Conservation (phyloP, 2,113 vertebrate species). For the Gobio gobio region DNA sequence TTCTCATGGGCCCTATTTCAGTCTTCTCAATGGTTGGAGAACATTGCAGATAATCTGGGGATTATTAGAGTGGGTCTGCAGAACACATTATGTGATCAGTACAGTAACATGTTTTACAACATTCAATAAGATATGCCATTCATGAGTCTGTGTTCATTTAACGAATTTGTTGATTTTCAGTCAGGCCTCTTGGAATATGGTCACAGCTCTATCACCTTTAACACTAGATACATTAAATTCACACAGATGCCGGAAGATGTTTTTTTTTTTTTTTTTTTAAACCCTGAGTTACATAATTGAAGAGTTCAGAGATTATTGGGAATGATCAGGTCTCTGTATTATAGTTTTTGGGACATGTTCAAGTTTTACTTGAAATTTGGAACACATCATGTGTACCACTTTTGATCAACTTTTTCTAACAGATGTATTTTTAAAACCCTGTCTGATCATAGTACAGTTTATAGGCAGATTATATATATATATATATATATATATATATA, state of each 20-base stretch:
- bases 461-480: background rate
- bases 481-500: too few species aligned
- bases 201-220: background rate
- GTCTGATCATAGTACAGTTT: background rate
- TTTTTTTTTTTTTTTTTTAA: background rate
- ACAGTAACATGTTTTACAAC: background rate
- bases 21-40: constrained; percentile 27
- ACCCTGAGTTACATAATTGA: background rate
- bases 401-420: background rate
- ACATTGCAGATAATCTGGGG: constrained; percentile 23
- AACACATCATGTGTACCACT: background rate
- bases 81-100: constrained; percentile 5
- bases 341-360: background rate
- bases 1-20: constrained; percentile 52
- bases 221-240: background rate
- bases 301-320: background rate
- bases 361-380: constrained; percentile 1
- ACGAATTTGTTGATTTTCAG: background rate
- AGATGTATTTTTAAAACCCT: background rate
- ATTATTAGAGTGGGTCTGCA: constrained; percentile 30
- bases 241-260: background rate
- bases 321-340: background rate
- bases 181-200: background rate
- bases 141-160: background rate
- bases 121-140: constrained; percentile 4